Conservation (phyloP, 2,113 vertebrate species). For the Monopterus albus region DNA sequence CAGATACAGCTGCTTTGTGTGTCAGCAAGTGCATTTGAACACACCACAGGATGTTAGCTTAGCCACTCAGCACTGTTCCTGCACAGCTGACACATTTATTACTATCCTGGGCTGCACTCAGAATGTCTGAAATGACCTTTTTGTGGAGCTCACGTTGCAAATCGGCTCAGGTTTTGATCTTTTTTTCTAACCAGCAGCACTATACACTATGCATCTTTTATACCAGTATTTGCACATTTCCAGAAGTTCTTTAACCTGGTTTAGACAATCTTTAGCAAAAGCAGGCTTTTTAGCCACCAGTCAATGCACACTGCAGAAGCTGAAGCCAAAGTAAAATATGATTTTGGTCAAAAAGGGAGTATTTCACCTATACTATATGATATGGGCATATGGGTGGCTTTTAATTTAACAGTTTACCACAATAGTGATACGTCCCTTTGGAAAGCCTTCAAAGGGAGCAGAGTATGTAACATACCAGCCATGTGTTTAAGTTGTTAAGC, state of each 20-base stretch:
- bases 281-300: no score
- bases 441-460: neutral
- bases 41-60: constrained; percentile 76
- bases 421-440: no score
- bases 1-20: constrained; percentile 20
- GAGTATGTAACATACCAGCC: neutral
- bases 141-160: neutral
- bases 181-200: neutral
- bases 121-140: constrained; percentile 3
- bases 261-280: no score
- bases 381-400: no score
- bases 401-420: no score
- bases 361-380: no score
- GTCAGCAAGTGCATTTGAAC: neutral
- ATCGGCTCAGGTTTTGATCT: neutral
- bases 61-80: constrained; percentile 74
- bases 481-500: rapidly evolving
- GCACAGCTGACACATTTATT: constrained; percentile 50
- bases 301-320: no score
- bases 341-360: no score
- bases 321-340: no score
- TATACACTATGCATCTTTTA: neutral
- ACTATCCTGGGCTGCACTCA: neutral
- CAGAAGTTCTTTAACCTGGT: no score
- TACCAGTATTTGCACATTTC: no score